Evolutionary conservation across 2,797 vertebrate species (phyloP).

Genomic region (Chelonia mydas): DNA sequence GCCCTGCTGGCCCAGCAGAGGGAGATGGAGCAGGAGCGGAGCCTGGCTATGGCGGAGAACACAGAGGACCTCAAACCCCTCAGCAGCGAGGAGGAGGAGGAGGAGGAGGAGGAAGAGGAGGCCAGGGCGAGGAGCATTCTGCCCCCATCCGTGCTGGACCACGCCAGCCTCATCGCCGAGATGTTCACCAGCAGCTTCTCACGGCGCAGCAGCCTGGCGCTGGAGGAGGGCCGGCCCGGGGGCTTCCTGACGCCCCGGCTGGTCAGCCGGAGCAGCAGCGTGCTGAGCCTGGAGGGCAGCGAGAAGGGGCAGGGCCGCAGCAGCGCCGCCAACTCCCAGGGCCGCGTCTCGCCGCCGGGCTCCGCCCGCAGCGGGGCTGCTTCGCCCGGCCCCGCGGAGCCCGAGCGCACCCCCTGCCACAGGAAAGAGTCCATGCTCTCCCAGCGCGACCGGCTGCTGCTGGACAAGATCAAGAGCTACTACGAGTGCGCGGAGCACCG

Average conservation of each 20-base stretch:
- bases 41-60: conserved; percentile 17
- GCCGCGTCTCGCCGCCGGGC: accelerated
- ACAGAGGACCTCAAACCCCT: conserved; percentile 83
- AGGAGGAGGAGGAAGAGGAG: conserved; percentile 81
- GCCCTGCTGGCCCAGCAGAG: not conserved
- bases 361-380: not conserved
- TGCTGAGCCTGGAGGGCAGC: conserved; percentile 82
- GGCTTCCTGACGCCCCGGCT: conserved; percentile 77
- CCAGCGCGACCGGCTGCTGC: conserved; percentile 88
- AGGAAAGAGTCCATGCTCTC: conserved; percentile 86
- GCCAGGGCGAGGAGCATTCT: conserved; percentile 80
- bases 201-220: conserved; percentile 85
- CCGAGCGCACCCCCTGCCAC: conserved; percentile 55
- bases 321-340: conserved; percentile 57
- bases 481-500: conserved; percentile 91
- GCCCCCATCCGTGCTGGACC: conserved; percentile 88
- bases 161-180: conserved; percentile 88
- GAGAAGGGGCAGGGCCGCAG: conserved; percentile 60
- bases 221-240: conserved; percentile 80
- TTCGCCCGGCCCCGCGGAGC: conserved; percentile 76
- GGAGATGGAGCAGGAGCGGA: conserved; percentile 69
- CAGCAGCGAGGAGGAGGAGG: conserved; percentile 87
- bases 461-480: conserved; percentile 93
- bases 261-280: conserved; percentile 82
- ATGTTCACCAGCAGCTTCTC: conserved; percentile 84